Base-by-base conservation (phyloP, 2,797 vertebrate genomes). In the Parauchenoglanis punctatus region DNA sequence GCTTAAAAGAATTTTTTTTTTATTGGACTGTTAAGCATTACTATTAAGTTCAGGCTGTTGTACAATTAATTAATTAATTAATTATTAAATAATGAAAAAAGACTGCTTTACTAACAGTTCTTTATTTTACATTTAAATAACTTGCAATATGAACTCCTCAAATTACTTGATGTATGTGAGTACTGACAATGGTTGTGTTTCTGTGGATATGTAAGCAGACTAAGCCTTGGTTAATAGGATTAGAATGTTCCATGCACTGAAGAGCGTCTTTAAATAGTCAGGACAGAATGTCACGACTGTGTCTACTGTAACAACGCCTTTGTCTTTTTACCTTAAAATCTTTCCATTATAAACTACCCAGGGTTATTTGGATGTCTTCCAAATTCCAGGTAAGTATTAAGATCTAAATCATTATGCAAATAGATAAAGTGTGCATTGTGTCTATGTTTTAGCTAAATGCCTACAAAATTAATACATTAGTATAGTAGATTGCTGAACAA, bases 171-270 rank as follows among this genome's bases (percentile, higher is more conserved):
- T 28, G 6, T 75, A 13, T 44, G 15, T 78, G 20, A 49, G 81
- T 58, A 46, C 81, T 73, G 65, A 70, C 8, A 84, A 35, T n/a
- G 63, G 49, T 61, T 87, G 76, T 80, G 4, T 75, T 12, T 89
- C 18, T 87, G 67, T 86, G 80, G 81, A 65, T 88, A 40, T 58
- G 31, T 85, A 81, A 91, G 87, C 58, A 90, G 94, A 94, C 95
- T 94, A 95, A 72, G 85, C 82, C 68, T 89, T 85, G 90, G 92
- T 76, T 93, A 87, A 93, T 65, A 85, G 93, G 94, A 95, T 95
- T 95, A 95, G 76, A 90, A 91, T 89, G 92, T 94, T 94, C 93
- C 92, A 91, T 92, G 89, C 6, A 88, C 85, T 87, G 72, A 83
- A 91, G 73, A 23, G 81, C 86, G 59, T 28, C 89, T 86, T 91